Percentiles rank a stretch among this genome's conserved stretches.
phyloP scores from a whole-genome alignment of 2,113 vertebrate species.

The Canis aureus region DNA sequence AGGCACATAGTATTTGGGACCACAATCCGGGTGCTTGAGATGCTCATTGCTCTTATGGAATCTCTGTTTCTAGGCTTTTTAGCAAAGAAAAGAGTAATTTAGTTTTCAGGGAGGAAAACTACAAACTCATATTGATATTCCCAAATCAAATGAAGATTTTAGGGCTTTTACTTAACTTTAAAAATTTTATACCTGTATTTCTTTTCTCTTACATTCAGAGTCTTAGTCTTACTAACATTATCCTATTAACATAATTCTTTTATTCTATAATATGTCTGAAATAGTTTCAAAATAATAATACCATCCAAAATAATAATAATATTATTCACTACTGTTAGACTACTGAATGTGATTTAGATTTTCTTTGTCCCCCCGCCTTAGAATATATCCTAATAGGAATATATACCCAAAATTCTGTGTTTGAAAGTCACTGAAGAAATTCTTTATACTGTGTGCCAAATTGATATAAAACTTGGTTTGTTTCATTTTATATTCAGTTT shows the following conservation, averaged over 20 bases:
- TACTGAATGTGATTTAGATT: not conserved
- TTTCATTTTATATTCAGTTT: not conserved
- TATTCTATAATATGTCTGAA: not conserved
- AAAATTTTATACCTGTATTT: not conserved
- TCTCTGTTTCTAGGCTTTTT: not conserved
- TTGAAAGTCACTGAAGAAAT: not conserved
- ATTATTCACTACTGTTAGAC: not conserved
- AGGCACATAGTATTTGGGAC: not conserved
- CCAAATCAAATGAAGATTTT: not conserved
- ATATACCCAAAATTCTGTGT: not conserved
- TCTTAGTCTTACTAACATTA: not conserved
- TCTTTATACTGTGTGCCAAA: not conserved
- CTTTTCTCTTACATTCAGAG: not conserved
- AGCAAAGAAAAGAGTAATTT: not conserved
- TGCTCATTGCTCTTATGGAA: not conserved
- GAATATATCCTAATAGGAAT: not conserved
- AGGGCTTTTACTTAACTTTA: not conserved
- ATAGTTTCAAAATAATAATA: not conserved
- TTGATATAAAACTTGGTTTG: not conserved
- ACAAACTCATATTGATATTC: not conserved
- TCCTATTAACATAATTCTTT: not conserved
- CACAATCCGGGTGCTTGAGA: not conserved
- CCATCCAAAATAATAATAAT: not conserved
- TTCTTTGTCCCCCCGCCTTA: not conserved
- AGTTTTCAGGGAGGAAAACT: not conserved